Evolutionary conservation across 2,113 vertebrate species (phyloP).

Genomic region (Mastomys natalensis): DNA sequence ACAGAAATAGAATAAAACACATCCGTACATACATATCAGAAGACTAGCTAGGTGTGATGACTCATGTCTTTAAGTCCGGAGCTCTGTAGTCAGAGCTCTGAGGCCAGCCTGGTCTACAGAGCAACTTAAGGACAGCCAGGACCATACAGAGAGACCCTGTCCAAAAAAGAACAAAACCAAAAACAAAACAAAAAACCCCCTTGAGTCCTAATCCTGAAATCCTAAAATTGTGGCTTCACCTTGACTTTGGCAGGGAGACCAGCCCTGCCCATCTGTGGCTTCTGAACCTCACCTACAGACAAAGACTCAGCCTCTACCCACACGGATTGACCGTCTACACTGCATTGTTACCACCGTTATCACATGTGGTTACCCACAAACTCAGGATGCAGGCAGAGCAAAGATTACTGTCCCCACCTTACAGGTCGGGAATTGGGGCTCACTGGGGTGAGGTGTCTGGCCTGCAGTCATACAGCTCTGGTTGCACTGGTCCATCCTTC

Average conservation of each 20-base stretch:
- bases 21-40: background rate
- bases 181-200: background rate
- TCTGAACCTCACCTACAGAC: constrained; percentile 51
- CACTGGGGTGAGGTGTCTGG: constrained; percentile 1
- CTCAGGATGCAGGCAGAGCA: background rate
- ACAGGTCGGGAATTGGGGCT: background rate
- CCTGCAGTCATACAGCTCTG: background rate
- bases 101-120: background rate
- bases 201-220: constrained; percentile 36
- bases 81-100: background rate
- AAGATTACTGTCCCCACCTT: constrained; percentile 19
- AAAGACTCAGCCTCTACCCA: background rate
- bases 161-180: background rate
- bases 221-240: background rate
- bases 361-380: background rate
- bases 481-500: background rate
- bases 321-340: background rate
- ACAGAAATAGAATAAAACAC: background rate
- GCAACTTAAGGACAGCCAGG: background rate
- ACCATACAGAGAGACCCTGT: background rate
- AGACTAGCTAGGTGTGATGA: background rate
- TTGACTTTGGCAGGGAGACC: background rate
- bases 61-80: background rate
- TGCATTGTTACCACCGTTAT: background rate
- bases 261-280: constrained; percentile 20